Percentiles rank a stretch among this genome's conserved stretches.
phyloP scores from a whole-genome alignment of 2,113 vertebrate genomes.

The Cyphomyrus discorhynchus region DNA sequence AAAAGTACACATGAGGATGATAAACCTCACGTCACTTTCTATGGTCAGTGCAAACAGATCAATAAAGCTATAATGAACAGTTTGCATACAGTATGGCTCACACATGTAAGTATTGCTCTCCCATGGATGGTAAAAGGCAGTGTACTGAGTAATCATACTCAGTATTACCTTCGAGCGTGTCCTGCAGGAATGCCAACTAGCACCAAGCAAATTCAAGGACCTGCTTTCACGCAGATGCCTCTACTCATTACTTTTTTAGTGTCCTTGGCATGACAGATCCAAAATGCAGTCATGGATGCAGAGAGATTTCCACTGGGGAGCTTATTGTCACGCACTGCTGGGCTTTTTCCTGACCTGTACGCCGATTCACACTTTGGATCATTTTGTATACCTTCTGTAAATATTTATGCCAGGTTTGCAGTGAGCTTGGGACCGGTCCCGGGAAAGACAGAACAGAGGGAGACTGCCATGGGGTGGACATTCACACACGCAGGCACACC shows the following conservation, averaged over 20 bases:
- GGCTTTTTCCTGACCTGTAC: neutral
- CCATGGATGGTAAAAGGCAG: neutral
- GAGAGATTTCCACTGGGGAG: neutral
- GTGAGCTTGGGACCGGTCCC: neutral
- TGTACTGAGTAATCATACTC: neutral
- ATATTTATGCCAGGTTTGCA: neutral
- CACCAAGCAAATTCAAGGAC: neutral
- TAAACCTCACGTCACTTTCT: neutral
- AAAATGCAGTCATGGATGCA: neutral
- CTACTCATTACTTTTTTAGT: neutral
- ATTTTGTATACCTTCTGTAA: neutral
- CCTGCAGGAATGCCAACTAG: neutral
- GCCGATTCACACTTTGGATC: neutral
- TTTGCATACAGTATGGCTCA: neutral
- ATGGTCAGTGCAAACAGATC: neutral
- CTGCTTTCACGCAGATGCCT: neutral
- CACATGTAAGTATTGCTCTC: neutral
- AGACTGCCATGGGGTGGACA: neutral
- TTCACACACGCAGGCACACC: neutral
- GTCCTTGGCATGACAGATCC: neutral
- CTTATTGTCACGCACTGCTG: neutral
- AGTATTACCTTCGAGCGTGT: neutral
- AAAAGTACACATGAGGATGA: neutral
- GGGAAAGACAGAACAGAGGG: neutral
- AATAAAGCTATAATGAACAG: neutral